phyloP scores from a whole-genome alignment of 2,113 vertebrate species.

The Cervus canadensis region DNA sequence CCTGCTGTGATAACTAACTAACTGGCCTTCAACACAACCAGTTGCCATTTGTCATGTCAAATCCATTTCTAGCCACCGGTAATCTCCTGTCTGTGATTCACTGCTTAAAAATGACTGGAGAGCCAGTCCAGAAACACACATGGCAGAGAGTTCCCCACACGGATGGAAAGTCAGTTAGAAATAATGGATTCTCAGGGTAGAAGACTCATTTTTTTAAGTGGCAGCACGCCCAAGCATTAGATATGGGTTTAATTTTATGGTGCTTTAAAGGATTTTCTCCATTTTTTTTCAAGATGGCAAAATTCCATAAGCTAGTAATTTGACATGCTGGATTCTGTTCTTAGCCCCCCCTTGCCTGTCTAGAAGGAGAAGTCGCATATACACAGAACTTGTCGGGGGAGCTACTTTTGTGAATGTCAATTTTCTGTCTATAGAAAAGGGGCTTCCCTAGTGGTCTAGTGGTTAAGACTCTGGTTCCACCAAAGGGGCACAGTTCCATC shows the following conservation, averaged over 20 bases:
- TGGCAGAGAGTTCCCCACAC: background rate
- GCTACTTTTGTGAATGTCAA: background rate
- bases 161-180: background rate
- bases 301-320: background rate
- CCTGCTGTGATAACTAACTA: background rate
- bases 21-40: background rate
- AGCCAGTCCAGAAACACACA: background rate
- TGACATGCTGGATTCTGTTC: background rate
- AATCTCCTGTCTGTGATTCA: background rate
- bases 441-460: background rate
- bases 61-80: background rate
- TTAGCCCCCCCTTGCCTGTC: background rate
- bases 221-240: background rate
- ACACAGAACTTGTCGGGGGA: background rate
- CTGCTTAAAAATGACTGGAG: background rate
- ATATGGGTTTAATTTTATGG: slow-evolving; percentile 12
- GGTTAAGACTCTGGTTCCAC: background rate
- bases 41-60: background rate
- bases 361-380: background rate
- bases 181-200: background rate
- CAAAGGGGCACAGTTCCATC: background rate
- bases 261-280: slow-evolving; percentile 7
- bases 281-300: background rate
- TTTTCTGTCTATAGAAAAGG: background rate
- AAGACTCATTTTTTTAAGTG: background rate